These are phyloP conservation scores for Melipona quadrifasciata DNA, from an alignment of 1,140 invertebrate species.

Conservation along the genomic window DNA sequence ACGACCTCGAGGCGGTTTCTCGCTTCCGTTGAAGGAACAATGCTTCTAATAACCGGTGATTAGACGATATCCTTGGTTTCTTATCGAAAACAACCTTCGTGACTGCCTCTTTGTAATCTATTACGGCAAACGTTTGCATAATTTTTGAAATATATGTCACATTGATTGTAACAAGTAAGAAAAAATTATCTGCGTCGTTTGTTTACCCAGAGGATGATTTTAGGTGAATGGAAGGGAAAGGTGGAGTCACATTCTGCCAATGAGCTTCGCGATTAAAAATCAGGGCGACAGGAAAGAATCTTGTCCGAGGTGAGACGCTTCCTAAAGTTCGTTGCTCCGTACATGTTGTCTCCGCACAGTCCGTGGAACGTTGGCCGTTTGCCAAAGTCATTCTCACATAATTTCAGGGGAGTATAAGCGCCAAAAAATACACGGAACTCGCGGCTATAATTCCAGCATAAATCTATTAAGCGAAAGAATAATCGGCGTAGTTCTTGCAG, in stretches of 20 bases:
- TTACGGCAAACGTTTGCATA: not conserved
- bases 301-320: conserved; percentile 54
- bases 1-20: not conserved
- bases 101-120: not conserved
- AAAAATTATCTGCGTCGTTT: not conserved
- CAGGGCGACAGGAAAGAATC: conserved; percentile 42
- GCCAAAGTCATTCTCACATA: conserved; percentile 70
- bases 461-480: conserved; percentile 34
- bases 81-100: not conserved
- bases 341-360: conserved; percentile 62
- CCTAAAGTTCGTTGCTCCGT: conserved; percentile 66
- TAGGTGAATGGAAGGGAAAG: too few relatives aligned
- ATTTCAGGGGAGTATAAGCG: conserved; percentile 58
- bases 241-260: not conserved
- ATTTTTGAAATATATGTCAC: not conserved
- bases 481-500: conserved; percentile 16
- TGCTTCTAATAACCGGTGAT: not conserved
- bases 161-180: not conserved
- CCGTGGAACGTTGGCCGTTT: conserved; percentile 54
- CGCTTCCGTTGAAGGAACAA: not conserved
- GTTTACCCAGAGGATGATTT: too few relatives aligned
- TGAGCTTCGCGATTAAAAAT: conserved; percentile 34
- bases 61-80: not conserved
- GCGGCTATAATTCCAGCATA: conserved; percentile 37
- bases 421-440: conserved; percentile 54